Evolutionary conservation across 2,888 invertebrate species (phyloP), one percentile per base, ranked within the genome.

Genomic region (Elgonia sp.): DNA sequence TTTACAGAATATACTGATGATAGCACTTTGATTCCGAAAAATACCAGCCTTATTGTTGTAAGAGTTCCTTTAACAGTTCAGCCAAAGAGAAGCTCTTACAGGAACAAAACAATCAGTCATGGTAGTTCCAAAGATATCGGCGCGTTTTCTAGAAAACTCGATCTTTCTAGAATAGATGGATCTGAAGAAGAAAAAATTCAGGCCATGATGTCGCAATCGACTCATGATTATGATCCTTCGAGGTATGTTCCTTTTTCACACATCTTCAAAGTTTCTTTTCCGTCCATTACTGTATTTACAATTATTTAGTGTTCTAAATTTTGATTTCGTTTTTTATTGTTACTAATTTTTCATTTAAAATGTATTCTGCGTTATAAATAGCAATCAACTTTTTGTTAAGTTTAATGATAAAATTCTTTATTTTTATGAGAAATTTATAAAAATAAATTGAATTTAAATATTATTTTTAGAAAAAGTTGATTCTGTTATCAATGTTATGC

Each of bases 121-220:
- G 92, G 92, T 40, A 94, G 92, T 82, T 91, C 93, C 40, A 94
- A 94, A 89, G 94, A 94, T 86, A 93, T 94, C 89, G 73, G 92
- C 16, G 92, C 91, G 89, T 89, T 94, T 82, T 93, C 96, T 65
- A 96, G 97, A 92, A 96, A 97, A 90, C 97, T 98, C 79, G 98
- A 99, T 95, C 95, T 99, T 91, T 97, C 98, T 62, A 97, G 97
- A 95, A 96, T 98, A 95, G 98, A 98, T 95, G 98, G 98, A 89
- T 97, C 98, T 75, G 99, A 99, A 95, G 98, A 98, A 94, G 99
- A 99, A 94, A 99, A 99, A 95, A 99, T 99, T 92, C 97, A 97
- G 94, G 98, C 98, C 89, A 99, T 99, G 98, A 99, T 99, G 96
- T 96, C 97, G 89, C 99, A 99, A 94, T 99, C 99, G 42, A 99